Evolutionary conservation across 92 coral and sea anemone genomes (phyloP).

Genomic region (Galaxea fascicularis): DNA sequence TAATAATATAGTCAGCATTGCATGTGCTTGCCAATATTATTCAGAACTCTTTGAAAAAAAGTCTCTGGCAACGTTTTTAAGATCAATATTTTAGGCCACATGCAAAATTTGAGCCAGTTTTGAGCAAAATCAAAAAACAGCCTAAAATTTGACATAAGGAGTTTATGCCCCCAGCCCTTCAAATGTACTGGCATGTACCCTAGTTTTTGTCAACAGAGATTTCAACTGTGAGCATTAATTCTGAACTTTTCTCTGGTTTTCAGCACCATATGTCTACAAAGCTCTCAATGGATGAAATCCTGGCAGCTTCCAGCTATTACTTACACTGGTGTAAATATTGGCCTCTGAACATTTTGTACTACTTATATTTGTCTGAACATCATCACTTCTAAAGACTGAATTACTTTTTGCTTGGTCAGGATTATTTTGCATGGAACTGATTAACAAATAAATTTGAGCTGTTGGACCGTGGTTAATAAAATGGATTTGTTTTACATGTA

Average conservation of each 20-base stretch:
- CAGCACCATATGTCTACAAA: constrained; percentile 77
- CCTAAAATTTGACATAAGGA: too few relatives aligned
- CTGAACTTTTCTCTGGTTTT: not conserved
- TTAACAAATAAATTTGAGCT: too few relatives aligned
- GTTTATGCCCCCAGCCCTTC: too few relatives aligned
- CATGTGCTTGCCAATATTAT: too few relatives aligned
- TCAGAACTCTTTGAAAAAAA: too few relatives aligned
- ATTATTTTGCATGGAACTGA: not conserved
- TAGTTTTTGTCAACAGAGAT: not conserved
- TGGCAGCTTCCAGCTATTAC: too few relatives aligned
- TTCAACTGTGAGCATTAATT: not conserved
- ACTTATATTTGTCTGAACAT: not conserved
- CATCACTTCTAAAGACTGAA: not conserved
- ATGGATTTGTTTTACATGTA: not conserved
- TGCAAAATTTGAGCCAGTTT: too few relatives aligned
- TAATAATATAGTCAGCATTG: too few relatives aligned
- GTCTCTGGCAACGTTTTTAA: too few relatives aligned
- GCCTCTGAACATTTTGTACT: not conserved
- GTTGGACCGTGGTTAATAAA: not conserved
- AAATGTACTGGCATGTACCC: not conserved
- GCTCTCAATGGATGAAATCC: constrained; percentile 39
- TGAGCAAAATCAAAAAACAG: too few relatives aligned
- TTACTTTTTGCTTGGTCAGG: not conserved
- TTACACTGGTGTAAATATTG: not conserved
- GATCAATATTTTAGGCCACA: too few relatives aligned